These are phyloP conservation scores for Gastrophryne carolinensis DNA, from an alignment of 2,797 vertebrate species.

Conservation along the genomic window DNA sequence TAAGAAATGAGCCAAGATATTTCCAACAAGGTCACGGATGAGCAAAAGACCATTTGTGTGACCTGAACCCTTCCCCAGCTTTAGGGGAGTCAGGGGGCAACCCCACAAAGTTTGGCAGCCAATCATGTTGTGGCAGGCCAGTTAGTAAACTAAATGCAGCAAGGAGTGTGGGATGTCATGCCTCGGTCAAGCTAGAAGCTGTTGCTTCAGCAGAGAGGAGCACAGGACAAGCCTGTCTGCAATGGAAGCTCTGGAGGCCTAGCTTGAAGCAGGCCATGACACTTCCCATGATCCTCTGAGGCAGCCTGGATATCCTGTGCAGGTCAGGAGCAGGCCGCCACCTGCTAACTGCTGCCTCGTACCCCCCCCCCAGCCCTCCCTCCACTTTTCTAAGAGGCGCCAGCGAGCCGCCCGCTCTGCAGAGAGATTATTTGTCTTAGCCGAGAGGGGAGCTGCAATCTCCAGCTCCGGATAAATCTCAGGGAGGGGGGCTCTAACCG, in stretches of 20 bases:
- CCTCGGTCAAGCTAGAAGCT: too few relatives aligned
- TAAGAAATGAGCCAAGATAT: too few relatives aligned
- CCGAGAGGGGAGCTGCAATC: conserved; percentile 54
- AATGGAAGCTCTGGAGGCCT: conserved; percentile 55
- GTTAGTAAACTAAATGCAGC: too few relatives aligned
- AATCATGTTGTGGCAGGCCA: too few relatives aligned
- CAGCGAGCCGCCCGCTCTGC: conserved; percentile 65
- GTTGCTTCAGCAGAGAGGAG: conserved; percentile 63
- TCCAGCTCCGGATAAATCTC: conserved; percentile 21
- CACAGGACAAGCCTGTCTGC: conserved; percentile 58
- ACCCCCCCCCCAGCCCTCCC: too few relatives aligned
- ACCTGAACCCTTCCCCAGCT: too few relatives aligned
- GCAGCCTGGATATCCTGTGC: conserved; percentile 43
- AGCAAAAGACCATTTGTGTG: too few relatives aligned
- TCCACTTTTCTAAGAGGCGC: conserved; percentile 51
- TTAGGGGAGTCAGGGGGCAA: too few relatives aligned
- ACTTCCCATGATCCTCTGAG: conserved; percentile 59
- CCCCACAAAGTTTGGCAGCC: too few relatives aligned
- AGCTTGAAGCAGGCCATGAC: conserved; percentile 60
- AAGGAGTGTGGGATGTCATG: too few relatives aligned
- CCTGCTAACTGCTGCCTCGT: conserved; percentile 56
- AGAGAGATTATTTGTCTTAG: conserved; percentile 74
- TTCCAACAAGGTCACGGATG: too few relatives aligned
- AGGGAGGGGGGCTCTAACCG: too few relatives aligned
- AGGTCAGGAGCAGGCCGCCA: conserved; percentile 59